Evolutionary conservation across 2,113 vertebrate genomes (phyloP).

Genomic region (Cephalopterus ornatus): DNA sequence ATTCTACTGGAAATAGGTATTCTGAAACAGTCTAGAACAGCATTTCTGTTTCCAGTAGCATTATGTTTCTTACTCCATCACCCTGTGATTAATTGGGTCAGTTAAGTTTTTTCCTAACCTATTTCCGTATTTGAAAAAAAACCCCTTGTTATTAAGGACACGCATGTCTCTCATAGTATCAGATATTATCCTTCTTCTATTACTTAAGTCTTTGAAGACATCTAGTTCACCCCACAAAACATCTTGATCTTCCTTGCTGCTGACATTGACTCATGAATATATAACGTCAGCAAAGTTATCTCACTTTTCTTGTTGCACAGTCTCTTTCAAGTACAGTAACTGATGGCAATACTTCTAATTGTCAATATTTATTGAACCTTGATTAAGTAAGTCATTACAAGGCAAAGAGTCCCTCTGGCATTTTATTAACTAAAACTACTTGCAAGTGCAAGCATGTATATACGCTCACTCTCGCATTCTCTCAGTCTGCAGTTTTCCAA

Average conservation of each 20-base stretch:
- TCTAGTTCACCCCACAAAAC: not conserved
- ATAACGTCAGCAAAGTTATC: not conserved
- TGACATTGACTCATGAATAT: not conserved
- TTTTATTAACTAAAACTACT: not conserved
- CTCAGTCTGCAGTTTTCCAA: not conserved
- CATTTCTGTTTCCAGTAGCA: not conserved
- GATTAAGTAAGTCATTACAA: not conserved
- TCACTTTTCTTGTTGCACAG: not conserved
- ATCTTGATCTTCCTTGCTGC: not conserved
- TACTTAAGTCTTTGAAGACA: not conserved
- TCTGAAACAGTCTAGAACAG: not conserved
- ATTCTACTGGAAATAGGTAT: not conserved
- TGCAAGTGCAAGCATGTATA: not conserved
- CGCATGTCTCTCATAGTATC: not conserved
- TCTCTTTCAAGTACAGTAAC: not conserved
- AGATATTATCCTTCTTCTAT: not conserved
- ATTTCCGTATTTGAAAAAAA: not conserved
- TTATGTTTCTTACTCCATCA: not conserved
- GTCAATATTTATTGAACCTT: not conserved
- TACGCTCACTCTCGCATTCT: not conserved
- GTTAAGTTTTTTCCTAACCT: not conserved
- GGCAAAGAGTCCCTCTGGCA: not conserved
- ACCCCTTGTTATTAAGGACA: not conserved
- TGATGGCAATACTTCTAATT: not conserved
- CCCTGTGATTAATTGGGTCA: not conserved